phyloP scores from a whole-genome alignment of 2,797 vertebrate genomes.

The Amniataba percoides region DNA sequence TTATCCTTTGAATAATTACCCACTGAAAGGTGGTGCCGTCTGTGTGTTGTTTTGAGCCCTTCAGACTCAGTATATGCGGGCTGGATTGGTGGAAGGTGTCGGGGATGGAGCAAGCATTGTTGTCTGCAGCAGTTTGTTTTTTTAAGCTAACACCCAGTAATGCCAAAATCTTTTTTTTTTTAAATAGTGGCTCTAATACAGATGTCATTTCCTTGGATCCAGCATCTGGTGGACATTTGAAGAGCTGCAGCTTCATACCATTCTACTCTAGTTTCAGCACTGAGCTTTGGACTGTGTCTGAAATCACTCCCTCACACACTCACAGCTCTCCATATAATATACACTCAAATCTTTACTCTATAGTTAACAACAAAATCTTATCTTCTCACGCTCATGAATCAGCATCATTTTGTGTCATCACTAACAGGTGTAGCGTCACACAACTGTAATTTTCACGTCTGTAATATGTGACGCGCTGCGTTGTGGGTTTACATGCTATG shows the following conservation, averaged over 20 bases:
- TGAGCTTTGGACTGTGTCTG: conserved; percentile 11
- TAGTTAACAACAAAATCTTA: not conserved
- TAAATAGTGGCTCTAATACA: not conserved
- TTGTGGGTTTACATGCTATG: conserved; percentile 9
- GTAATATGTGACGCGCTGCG: not conserved
- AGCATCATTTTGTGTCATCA: not conserved
- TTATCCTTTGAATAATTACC: not conserved
- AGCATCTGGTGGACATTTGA: conserved; percentile 27
- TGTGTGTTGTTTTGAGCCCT: not conserved
- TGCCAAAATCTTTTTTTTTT: not conserved
- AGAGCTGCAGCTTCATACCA: conserved; percentile 28
- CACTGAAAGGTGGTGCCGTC: not conserved
- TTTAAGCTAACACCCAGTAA: not conserved
- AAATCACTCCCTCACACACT: conserved; percentile 9
- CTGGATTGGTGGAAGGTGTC: not conserved
- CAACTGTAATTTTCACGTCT: not conserved
- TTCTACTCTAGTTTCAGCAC: conserved; percentile 7
- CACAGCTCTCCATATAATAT: not conserved
- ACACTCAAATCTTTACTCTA: not conserved
- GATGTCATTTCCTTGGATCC: conserved; percentile 10
- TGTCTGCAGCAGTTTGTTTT: not conserved
- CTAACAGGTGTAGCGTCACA: not conserved
- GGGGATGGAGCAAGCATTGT: not conserved
- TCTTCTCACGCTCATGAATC: not conserved
- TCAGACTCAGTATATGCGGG: not conserved